Percentiles rank a stretch among this genome's conserved stretches.
Evolutionary conservation across 2,113 vertebrate species (phyloP).

Genomic region (Rhombomys opimus): DNA sequence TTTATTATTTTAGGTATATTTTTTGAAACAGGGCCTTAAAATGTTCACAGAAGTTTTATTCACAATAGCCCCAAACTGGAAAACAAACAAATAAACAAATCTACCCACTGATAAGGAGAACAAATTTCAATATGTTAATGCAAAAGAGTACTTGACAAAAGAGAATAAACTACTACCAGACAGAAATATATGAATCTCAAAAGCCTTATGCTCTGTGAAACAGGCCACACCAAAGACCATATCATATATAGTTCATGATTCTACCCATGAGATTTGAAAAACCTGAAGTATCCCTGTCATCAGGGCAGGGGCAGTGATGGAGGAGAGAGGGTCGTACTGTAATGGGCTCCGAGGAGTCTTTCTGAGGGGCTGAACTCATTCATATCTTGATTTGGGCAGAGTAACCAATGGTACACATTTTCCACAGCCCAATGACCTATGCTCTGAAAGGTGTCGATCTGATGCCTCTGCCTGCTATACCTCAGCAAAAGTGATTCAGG

Average conservation of each 20-base stretch:
- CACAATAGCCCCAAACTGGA: neutral
- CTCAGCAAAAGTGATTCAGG: too few species aligned
- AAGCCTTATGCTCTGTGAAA: neutral
- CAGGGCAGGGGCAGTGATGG: too few species aligned
- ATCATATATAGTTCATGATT: neutral
- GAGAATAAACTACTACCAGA: neutral
- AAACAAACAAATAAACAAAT: neutral
- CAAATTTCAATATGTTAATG: neutral
- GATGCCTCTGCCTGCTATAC: too few species aligned
- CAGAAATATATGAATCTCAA: neutral
- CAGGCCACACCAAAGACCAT: neutral
- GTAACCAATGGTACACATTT: too few species aligned
- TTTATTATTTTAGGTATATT: neutral
- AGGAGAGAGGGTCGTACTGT: too few species aligned
- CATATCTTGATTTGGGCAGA: too few species aligned
- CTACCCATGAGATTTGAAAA: neutral
- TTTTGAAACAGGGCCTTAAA: neutral
- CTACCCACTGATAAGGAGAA: neutral
- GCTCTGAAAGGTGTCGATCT: too few species aligned
- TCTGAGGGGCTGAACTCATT: too few species aligned
- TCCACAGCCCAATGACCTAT: too few species aligned
- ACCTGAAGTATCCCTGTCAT: too few species aligned
- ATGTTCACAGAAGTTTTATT: neutral
- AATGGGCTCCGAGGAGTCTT: too few species aligned
- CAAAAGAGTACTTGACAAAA: neutral